These are phyloP conservation scores for Lasioglossum baleicum DNA, from an alignment of 1,140 invertebrate genomes.

Conservation along the genomic window DNA sequence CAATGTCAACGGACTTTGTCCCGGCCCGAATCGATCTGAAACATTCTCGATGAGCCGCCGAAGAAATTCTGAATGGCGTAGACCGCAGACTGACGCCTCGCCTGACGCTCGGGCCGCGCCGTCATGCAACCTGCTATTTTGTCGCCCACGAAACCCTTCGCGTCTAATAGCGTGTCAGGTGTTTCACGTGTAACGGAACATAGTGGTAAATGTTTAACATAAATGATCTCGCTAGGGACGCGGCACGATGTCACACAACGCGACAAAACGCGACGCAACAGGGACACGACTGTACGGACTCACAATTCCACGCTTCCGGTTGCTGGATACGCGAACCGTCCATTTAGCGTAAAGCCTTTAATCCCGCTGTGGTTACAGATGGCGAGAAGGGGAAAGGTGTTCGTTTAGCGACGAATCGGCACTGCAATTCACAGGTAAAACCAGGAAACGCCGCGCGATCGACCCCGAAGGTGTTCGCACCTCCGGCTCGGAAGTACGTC, in stretches of 20 bases:
- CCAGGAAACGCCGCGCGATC: not conserved
- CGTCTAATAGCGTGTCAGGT: slow-evolving; percentile 12
- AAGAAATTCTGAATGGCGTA: not conserved
- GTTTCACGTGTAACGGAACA: not conserved
- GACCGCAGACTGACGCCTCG: not conserved
- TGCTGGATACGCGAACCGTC: slow-evolving; percentile 6
- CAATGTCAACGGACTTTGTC: not conserved
- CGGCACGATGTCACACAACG: too few relatives aligned
- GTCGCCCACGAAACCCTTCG: not conserved
- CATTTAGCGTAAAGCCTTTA: not conserved
- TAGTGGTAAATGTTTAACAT: not conserved
- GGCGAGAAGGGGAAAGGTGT: not conserved
- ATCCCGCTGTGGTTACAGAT: not conserved
- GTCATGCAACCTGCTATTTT: not conserved
- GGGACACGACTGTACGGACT: not conserved
- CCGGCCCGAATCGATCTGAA: not conserved
- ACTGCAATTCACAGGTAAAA: not conserved
- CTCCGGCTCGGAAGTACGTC: too few relatives aligned
- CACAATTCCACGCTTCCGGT: slow-evolving; percentile 42
- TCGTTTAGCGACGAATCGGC: not conserved
- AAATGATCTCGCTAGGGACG: not conserved
- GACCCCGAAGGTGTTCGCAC: too few relatives aligned
- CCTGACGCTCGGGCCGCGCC: not conserved
- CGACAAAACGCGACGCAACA: too few relatives aligned
- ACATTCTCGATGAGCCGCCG: not conserved